Evolutionary conservation across 2,888 invertebrate species (phyloP).

Genomic region (Psylliodes chrysocephalus): DNA sequence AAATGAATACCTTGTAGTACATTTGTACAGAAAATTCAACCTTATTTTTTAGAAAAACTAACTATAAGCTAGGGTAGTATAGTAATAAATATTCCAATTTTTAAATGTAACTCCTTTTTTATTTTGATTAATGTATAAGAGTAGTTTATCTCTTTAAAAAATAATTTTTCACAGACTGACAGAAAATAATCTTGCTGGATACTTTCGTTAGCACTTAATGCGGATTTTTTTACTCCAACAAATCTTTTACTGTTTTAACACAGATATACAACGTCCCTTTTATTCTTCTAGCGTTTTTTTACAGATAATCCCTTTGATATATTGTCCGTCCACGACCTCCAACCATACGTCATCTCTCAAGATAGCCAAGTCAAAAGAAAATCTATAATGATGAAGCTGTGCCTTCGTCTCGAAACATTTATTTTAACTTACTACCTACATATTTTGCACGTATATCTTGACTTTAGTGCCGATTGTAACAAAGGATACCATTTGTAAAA

Average conservation of each 20-base stretch:
- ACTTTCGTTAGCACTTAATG: too few species aligned
- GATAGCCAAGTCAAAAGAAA: conserved; percentile 9
- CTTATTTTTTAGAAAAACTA: too few species aligned
- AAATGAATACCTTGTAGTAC: too few species aligned
- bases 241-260: conserved; percentile 2
- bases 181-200: too few species aligned
- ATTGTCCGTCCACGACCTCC: conserved; percentile 4
- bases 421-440: conserved; percentile 14
- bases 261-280: background rate
- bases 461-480: conserved; percentile 8
- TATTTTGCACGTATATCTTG: conserved; percentile 6
- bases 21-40: too few species aligned
- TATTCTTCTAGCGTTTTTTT: conserved; percentile 2
- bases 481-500: conserved; percentile 21
- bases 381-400: conserved; percentile 8
- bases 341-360: conserved; percentile 8
- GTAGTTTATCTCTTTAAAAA: too few species aligned
- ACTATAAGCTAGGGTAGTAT: too few species aligned
- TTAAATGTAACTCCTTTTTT: too few species aligned
- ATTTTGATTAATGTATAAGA: too few species aligned
- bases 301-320: conserved; percentile 7
- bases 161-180: too few species aligned
- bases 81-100: too few species aligned
- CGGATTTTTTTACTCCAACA: background rate
- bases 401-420: background rate